Conservation (phyloP, 2,113 vertebrate species). For the Jaculus jaculus region DNA sequence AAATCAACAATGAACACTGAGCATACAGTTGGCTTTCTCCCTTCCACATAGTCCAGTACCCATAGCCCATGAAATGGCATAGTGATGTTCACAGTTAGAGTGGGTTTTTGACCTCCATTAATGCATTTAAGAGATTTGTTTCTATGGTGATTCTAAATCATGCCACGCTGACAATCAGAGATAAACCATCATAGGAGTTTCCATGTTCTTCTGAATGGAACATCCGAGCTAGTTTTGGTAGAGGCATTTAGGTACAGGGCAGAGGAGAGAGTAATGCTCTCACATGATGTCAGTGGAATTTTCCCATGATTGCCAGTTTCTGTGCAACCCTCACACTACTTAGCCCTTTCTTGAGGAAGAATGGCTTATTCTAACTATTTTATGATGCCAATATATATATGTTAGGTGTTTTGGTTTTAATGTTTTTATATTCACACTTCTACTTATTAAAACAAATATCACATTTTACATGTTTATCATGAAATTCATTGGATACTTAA, state of each 20-base stretch:
- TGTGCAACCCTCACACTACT: neutral
- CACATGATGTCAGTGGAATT: neutral
- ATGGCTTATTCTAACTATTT: neutral
- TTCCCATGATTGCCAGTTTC: neutral
- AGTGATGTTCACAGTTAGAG: too few species aligned
- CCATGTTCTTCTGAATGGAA: neutral
- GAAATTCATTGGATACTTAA: neutral
- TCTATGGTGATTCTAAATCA: too few species aligned
- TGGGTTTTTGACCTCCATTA: too few species aligned
- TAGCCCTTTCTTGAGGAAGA: neutral
- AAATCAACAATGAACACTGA: too few species aligned
- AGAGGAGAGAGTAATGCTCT: neutral
- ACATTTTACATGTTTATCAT: neutral
- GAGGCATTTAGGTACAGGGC: accelerated
- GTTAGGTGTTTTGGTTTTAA: neutral
- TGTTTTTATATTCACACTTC: neutral
- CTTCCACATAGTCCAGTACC: too few species aligned
- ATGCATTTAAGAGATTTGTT: too few species aligned
- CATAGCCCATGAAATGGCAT: too few species aligned
- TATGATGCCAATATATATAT: neutral
- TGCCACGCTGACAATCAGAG: too few species aligned
- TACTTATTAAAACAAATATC: neutral
- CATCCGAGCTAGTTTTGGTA: neutral
- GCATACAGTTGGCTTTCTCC: too few species aligned
- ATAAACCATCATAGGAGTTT: neutral